These are phyloP conservation scores for Bucorvus abyssinicus DNA, from an alignment of 2,797 vertebrate genomes.

Conservation along the genomic window DNA sequence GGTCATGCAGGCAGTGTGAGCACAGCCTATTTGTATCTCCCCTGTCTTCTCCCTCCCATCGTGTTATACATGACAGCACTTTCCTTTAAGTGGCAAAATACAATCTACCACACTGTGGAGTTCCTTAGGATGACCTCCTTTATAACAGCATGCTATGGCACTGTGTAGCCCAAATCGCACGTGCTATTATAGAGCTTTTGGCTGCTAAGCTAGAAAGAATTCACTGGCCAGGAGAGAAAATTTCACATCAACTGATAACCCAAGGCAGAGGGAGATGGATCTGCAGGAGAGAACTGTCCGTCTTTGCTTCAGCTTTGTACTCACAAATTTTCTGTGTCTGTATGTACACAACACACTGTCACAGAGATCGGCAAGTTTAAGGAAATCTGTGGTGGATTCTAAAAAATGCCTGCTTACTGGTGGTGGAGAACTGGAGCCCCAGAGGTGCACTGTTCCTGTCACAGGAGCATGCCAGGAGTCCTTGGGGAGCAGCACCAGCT, in stretches of 20 bases:
- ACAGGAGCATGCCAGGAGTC: rapidly evolving
- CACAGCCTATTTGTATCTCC: neutral
- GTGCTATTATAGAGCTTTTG: neutral
- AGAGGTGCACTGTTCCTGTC: neutral
- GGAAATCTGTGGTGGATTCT: neutral
- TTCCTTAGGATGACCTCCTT: neutral
- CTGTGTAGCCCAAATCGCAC: neutral
- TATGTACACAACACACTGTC: neutral
- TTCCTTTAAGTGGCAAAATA: neutral
- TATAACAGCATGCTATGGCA: neutral
- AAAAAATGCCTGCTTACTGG: neutral
- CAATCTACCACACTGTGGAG: neutral
- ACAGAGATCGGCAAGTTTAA: neutral
- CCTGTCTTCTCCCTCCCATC: neutral
- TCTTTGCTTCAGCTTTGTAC: neutral
- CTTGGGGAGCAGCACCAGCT: neutral
- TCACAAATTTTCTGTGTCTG: neutral
- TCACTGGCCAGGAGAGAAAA: rapidly evolving
- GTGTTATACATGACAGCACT: neutral
- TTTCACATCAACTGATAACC: neutral
- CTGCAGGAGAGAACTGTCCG: neutral
- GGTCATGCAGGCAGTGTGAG: neutral
- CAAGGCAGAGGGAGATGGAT: neutral
- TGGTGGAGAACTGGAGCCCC: neutral
- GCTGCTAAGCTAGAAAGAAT: neutral